phyloP scores from a whole-genome alignment of 2,797 vertebrate genomes.

The Neoniphon sammara region DNA sequence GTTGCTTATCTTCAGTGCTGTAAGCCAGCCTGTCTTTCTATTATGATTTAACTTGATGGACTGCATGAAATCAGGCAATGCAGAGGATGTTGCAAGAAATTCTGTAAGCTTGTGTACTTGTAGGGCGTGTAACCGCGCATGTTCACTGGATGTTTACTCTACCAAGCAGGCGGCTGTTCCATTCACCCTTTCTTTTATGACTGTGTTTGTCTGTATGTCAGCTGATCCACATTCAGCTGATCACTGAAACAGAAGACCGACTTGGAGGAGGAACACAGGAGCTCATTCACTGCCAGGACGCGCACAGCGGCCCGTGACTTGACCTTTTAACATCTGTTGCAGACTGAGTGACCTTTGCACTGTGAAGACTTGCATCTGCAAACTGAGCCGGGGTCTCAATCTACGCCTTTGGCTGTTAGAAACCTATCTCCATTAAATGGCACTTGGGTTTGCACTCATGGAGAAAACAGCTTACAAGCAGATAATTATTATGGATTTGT shows the following conservation, averaged over 20 bases:
- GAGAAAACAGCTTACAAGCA: background rate
- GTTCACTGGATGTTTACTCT: constrained; percentile 1
- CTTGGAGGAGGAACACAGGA: constrained; percentile 44
- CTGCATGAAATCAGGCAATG: too few relatives aligned
- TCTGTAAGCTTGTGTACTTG: too few relatives aligned
- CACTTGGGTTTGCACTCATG: constrained; percentile 6
- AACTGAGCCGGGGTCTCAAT: constrained; percentile 2
- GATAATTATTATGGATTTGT: background rate
- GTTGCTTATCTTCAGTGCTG: too few relatives aligned
- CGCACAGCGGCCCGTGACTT: constrained; percentile 62
- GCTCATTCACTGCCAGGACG: constrained; percentile 47
- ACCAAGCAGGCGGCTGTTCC: background rate
- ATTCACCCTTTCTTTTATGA: background rate
- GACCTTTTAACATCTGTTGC: constrained; percentile 67
- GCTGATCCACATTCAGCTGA: constrained; percentile 25
- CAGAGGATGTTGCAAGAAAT: too few relatives aligned
- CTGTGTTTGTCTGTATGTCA: constrained; percentile 10
- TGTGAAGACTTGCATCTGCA: constrained; percentile 17
- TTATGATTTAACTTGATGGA: too few relatives aligned
- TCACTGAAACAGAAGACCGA: constrained; percentile 32
- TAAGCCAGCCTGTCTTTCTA: too few relatives aligned
- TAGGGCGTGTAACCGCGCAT: background rate
- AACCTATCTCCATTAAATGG: background rate
- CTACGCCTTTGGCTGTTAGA: constrained; percentile 30
- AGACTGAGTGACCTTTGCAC: constrained; percentile 62